A percentile compares a stretch with the other conserved stretches of the same genome.
Evolutionary conservation across 2,797 vertebrate species (phyloP).

Genomic region (Hoplostethus atlanticus): DNA sequence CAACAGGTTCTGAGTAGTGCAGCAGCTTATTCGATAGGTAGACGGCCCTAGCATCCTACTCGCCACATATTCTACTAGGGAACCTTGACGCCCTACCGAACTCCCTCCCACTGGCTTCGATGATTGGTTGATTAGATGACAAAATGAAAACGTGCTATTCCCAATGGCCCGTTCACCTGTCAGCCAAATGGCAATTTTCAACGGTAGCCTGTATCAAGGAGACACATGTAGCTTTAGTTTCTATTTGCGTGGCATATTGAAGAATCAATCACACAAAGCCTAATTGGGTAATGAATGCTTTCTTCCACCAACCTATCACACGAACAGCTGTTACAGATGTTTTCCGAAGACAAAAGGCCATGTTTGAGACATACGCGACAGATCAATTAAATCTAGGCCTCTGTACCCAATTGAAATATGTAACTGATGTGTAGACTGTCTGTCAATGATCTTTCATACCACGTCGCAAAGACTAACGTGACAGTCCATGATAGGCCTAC

Average conservation of each 20-base stretch:
- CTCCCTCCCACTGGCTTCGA: conserved; percentile 48
- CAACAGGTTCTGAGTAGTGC: conserved; percentile 25
- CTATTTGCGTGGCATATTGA: not conserved
- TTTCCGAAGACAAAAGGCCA: not conserved
- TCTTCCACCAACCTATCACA: not conserved
- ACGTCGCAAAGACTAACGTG: conserved; percentile 49
- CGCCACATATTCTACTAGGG: conserved; percentile 72
- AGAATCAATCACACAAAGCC: not conserved
- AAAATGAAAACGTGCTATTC: conserved; percentile 50
- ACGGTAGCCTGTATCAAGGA: conserved; percentile 21
- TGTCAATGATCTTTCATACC: conserved; percentile 43
- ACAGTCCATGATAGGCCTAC: conserved; percentile 70
- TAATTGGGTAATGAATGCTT: not conserved
- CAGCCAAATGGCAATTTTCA: conserved; percentile 35
- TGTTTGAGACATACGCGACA: not conserved
- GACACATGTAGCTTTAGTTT: conserved; percentile 24
- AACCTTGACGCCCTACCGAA: conserved; percentile 47
- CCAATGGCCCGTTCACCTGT: conserved; percentile 46
- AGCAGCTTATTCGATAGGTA: not conserved
- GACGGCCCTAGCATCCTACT: conserved; percentile 55
- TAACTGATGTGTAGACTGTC: not conserved
- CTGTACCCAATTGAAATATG: not conserved
- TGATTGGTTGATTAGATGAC: conserved; percentile 47
- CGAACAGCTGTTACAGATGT: not conserved
- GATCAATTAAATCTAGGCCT: not conserved